A percentile compares a stretch with the other conserved stretches of the same genome.
Conservation (phyloP, 2,888 invertebrate species). For the Octonoba sinensis region DNA sequence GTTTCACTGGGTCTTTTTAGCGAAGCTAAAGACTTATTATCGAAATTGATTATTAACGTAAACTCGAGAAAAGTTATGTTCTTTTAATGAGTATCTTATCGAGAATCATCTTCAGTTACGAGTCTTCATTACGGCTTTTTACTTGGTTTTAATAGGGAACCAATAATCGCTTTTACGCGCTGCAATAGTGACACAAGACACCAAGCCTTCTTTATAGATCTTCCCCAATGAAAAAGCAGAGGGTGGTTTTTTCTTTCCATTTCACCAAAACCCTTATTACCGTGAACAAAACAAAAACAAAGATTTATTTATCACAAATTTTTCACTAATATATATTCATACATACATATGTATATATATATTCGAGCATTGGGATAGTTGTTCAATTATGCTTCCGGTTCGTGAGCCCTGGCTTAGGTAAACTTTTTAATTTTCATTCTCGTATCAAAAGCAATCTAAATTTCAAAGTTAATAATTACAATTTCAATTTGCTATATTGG, state of each 20-base stretch:
- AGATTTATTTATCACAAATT: too few relatives aligned
- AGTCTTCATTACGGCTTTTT: conserved; percentile 21
- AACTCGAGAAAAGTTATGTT: conserved; percentile 33
- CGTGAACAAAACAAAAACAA: too few relatives aligned
- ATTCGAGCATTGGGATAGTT: too few relatives aligned
- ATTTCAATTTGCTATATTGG: too few relatives aligned
- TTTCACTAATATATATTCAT: too few relatives aligned
- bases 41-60: conserved; percentile 13
- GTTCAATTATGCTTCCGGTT: too few relatives aligned
- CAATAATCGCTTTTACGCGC: background rate
- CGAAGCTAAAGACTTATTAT: conserved; percentile 12
- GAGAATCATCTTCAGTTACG: conserved; percentile 24
- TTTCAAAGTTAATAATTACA: too few relatives aligned
- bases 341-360: too few relatives aligned
- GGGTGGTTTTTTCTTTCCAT: background rate
- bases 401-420: too few relatives aligned
- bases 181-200: background rate
- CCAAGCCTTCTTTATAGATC: background rate
- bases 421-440: too few relatives aligned
- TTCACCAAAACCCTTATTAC: too few relatives aligned
- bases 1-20: background rate
- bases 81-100: conserved; percentile 46
- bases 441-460: too few relatives aligned
- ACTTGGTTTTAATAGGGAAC: background rate
- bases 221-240: background rate